Evolutionary conservation across 1,140 invertebrate genomes (phyloP).

Genomic region (Macrostomum lignano): DNA sequence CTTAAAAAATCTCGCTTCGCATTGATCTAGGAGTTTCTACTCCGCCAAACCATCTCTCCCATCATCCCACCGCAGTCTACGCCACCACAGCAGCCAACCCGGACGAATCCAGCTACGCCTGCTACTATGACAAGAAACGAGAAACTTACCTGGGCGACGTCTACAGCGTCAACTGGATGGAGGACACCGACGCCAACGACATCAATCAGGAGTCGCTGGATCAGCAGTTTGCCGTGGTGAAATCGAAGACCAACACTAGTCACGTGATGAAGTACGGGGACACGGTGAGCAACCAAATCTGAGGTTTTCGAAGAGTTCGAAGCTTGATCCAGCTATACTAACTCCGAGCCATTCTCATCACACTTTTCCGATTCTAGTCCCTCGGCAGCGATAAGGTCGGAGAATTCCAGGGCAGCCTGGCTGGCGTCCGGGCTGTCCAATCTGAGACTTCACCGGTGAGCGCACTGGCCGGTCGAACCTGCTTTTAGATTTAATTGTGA

Average conservation of each 20-base stretch:
- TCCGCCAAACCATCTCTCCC: constrained; percentile 3
- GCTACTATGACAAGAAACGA: constrained; percentile 31
- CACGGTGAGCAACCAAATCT: constrained; percentile 13
- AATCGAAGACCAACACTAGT: constrained; percentile 34
- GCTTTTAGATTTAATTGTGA: no score
- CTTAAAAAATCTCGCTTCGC: no score
- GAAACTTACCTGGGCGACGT: constrained; percentile 34
- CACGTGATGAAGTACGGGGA: constrained; percentile 36
- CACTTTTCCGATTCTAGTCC: no score
- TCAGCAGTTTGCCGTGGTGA: constrained; percentile 33
- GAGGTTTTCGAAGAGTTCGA: neutral
- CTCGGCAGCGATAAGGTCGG: no score
- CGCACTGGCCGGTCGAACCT: no score
- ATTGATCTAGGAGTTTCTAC: neutral
- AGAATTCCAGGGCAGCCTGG: no score
- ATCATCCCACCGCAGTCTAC: constrained; percentile 29
- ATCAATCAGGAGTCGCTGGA: constrained; percentile 31
- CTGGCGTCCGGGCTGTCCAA: no score
- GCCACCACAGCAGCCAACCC: constrained; percentile 38
- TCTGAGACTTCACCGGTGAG: no score
- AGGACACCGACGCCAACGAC: constrained; percentile 35
- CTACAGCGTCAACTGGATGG: constrained; percentile 40
- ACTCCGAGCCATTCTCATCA: constrained; percentile 1
- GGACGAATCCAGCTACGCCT: constrained; percentile 35
- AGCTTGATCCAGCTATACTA: neutral